Evolutionary conservation across 2,797 vertebrate species (phyloP), one percentile per base, ranked within the genome.

Genomic region (Catostomus latipinnis): DNA sequence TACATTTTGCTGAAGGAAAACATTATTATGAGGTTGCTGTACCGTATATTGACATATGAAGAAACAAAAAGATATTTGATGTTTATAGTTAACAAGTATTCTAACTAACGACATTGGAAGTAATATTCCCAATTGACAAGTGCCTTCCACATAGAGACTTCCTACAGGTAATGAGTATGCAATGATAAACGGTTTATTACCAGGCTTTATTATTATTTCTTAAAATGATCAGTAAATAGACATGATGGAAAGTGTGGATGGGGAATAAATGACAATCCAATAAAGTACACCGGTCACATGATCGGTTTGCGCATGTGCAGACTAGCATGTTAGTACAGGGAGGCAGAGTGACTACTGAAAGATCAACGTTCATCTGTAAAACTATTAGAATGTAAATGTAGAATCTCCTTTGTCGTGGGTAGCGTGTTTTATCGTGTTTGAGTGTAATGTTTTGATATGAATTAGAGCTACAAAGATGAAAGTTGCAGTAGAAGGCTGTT

Each of bases 401-500:
- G 34, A 54, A 3, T 34, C 6, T 6, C 8, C 6, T 75, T 14
- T 61, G 46, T 4, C 10, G 13, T 56, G 7, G 43, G 0, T 70
- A 34, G 43, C 8, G 46, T 1, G 11, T 34, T 57, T 49, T 14
- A 13, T 56, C 7, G 6, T 63, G 14, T 71, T 48, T 65, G 3
- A 65, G 69, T 11, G 58, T 49, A 63, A 79, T 50, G 50, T 34
- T 66, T 34, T 56, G 13, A 3, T 49, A 16, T 16, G 66, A 52
- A 8, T 45, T 53, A 54, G 5, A 71, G 46, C 18, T 46, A 54
- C 43, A 84, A 92, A 62, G 57, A 99, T 99, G 98, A 97, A 97
- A 92, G 96, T 98, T 84, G 98, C 97, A 1, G 96, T 99, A 22
- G 96, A 97, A 7, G 98, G 98, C 6, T 99, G 97, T 86, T 99